Percentiles rank a stretch among this genome's conserved stretches.
Evolutionary conservation across 2,113 vertebrate species (phyloP).

Genomic region (Hippoglossus stenolepis): DNA sequence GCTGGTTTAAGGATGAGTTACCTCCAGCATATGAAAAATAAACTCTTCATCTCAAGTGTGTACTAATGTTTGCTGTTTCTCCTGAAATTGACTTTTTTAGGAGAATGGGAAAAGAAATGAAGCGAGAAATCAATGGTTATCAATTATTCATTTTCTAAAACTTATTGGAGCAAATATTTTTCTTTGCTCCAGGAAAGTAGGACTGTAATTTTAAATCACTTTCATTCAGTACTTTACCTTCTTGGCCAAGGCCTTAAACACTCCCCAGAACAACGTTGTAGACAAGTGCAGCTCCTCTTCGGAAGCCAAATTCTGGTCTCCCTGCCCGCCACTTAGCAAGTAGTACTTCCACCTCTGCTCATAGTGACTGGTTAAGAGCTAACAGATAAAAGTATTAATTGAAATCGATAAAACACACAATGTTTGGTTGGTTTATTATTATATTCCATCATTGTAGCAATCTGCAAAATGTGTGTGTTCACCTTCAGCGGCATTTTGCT

Average conservation of each 20-base stretch:
- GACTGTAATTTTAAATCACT: background rate
- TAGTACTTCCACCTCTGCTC: conserved; percentile 96
- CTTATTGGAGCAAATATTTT: no score
- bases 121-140: background rate
- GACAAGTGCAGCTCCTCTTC: conserved; percentile 94
- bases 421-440: background rate
- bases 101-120: background rate
- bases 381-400: background rate
- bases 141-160: background rate
- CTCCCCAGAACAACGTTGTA: conserved; percentile 93
- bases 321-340: conserved; percentile 84
- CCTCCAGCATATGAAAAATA: conserved; percentile 34
- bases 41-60: conserved; percentile 2
- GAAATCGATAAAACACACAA: conserved; percentile 1
- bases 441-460: background rate
- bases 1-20: background rate
- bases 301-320: conserved; percentile 84
- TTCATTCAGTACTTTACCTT: conserved; percentile 81
- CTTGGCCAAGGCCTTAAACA: conserved; percentile 91
- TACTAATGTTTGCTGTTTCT: conserved; percentile 2
- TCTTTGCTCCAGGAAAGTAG: no score
- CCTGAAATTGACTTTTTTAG: conserved; percentile 8
- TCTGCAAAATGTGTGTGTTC: background rate
- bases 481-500: conserved; percentile 94
- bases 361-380: conserved; percentile 94